These are phyloP conservation scores for Cataglyphis rosenhaueri DNA, from an alignment of 2,888 invertebrate genomes.

Conservation along the genomic window DNA sequence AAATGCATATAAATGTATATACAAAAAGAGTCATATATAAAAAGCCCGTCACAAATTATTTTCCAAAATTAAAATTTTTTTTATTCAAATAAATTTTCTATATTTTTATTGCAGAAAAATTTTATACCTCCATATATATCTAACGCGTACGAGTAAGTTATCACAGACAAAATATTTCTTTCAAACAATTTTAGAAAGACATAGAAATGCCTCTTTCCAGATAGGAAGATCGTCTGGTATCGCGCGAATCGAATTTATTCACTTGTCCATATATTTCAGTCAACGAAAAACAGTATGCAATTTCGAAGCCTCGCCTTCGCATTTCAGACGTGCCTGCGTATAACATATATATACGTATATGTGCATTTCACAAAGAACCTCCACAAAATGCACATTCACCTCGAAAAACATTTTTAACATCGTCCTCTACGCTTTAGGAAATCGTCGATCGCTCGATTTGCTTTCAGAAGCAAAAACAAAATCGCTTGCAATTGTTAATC, in stretches of 20 bases:
- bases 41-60: neutral
- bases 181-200: neutral
- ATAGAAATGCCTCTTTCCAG: neutral
- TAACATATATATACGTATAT: neutral
- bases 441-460: neutral
- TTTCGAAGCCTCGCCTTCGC: constrained; percentile 14
- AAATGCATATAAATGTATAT: too few relatives aligned
- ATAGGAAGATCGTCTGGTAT: constrained; percentile 2
- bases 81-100: neutral
- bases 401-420: constrained; percentile 14
- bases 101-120: constrained; percentile 8
- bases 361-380: neutral
- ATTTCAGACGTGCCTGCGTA: constrained; percentile 17
- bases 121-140: neutral
- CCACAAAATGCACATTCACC: constrained; percentile 18
- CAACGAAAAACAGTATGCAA: constrained; percentile 38
- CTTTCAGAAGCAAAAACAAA: neutral
- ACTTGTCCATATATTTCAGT: constrained; percentile 18
- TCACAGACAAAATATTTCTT: neutral
- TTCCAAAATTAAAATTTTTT: constrained; percentile 2
- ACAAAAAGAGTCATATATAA: too few relatives aligned
- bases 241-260: constrained; percentile 35
- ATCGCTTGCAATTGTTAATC: constrained; percentile 5
- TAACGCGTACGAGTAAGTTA: neutral
- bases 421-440: neutral